Conservation (phyloP, 2,113 vertebrate genomes). For the Meles meles region DNA sequence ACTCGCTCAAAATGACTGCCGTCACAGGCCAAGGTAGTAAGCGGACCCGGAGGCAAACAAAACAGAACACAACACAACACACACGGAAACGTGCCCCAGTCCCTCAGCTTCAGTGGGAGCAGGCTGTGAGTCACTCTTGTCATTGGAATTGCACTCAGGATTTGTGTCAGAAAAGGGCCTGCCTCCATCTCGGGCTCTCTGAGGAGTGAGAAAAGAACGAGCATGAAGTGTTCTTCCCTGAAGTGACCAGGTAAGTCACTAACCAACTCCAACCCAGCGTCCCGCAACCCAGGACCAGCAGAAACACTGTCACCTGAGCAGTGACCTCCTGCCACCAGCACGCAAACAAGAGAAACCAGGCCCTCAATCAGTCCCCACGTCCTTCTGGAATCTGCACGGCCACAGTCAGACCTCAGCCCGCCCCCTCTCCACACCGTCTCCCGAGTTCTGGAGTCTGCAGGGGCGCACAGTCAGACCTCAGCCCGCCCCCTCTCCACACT, state of each 20-base stretch:
- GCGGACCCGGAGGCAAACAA: neutral
- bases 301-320: accelerated
- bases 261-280: accelerated
- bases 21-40: neutral
- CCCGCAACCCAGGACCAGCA: neutral
- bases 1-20: accelerated
- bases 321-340: accelerated
- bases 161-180: accelerated
- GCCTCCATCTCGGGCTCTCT: neutral
- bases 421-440: too few relatives aligned
- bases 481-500: too few relatives aligned
- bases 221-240: neutral
- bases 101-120: too few relatives aligned
- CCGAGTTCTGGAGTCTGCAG: too few relatives aligned
- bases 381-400: too few relatives aligned
- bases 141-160: accelerated
- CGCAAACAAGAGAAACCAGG: accelerated
- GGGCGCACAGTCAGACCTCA: too few relatives aligned
- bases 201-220: neutral
- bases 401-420: too few relatives aligned
- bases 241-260: accelerated
- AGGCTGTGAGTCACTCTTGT: neutral
- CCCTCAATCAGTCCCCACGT: neutral
- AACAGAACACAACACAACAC: too few relatives aligned
- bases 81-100: neutral